Evolutionary conservation across 64 coral and sea anemone genomes (phyloP), one percentile per base, ranked within the genome.

Genomic region (Montipora capricornis): DNA sequence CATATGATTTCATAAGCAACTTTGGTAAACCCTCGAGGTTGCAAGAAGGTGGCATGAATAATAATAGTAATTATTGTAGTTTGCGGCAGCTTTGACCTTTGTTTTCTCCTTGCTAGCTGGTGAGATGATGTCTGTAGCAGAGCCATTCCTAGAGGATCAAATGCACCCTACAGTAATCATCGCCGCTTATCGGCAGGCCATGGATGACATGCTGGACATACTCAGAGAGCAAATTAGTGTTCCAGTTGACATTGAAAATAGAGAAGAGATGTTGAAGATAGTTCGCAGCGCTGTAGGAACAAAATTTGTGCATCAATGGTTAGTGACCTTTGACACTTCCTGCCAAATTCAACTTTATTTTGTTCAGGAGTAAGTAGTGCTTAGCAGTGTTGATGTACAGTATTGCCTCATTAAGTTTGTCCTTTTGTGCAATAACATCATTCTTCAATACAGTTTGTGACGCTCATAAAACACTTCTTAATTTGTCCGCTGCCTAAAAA

Each of bases 261-360:
- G 95, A 71, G 95, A 99, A 66, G 88, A 96, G 75, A 99, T 99
- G 97, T 68, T 96, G 83, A 96, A 99, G 83, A 99, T 99, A 60
- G 94, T 99, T 19, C 91, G 92, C 48, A 99, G 97, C 77, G 94
- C 97, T 67, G 95, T 96, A 48, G 97, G 97, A 20, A 99, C 97
- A 59, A 99, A 99, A 79, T 99, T 99, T 87, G 96, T 99, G 71
- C 95, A 99, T 58, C 94, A 99, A 55, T 99, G 97, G 97, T 96
- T 80, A 81, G 96, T 78, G 29, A 8, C 47, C 2, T 51, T 74
- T 11, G 44, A 20, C 26, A 68, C 14, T 17, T 68, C 5, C 20
- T 64, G 64, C 10, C 64, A 60, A 20, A 84, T 44, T 37, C 37
- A 37, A 37, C 37, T 37, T 37, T 37, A 37, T 37, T 37, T 37